These are phyloP conservation scores for Anthoscopus minutus DNA, from an alignment of 2,113 vertebrate species.

Conservation along the genomic window DNA sequence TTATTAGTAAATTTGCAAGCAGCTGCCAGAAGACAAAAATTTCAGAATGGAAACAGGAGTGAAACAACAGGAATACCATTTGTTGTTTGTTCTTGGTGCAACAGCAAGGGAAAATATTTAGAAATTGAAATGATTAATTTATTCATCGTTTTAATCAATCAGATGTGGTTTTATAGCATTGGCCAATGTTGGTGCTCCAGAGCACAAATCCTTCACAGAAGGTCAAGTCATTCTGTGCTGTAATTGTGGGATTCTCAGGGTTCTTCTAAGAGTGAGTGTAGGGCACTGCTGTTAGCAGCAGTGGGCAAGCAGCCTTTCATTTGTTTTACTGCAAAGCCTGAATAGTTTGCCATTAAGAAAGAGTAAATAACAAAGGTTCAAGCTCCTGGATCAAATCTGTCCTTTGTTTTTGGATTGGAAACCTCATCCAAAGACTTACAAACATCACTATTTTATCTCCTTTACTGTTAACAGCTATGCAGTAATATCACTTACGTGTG, in stretches of 20 bases:
- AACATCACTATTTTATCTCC: neutral
- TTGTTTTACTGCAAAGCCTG: neutral
- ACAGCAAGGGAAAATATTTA: constrained; percentile 45
- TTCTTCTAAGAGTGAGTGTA: neutral
- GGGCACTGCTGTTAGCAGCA: neutral
- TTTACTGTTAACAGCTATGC: neutral
- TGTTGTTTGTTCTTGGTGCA: constrained; percentile 48
- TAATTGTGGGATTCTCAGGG: neutral
- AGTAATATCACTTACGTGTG: neutral
- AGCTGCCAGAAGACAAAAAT: constrained; percentile 67
- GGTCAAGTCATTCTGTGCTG: neutral
- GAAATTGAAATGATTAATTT: constrained; percentile 60
- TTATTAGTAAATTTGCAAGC: constrained; percentile 58
- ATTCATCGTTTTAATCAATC: constrained; percentile 65
- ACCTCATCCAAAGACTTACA: neutral
- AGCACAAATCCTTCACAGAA: neutral
- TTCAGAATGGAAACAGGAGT: constrained; percentile 52
- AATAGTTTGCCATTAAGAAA: constrained; percentile 14
- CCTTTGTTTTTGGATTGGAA: neutral
- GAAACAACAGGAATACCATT: constrained; percentile 58
- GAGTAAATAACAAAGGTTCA: neutral
- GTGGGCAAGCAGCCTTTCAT: neutral
- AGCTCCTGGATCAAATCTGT: neutral
- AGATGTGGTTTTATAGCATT: constrained; percentile 43
- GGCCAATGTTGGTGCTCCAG: neutral